Evolutionary conservation across 2,888 invertebrate species (phyloP).

Genomic region (Brachypalpus laphriformis): DNA sequence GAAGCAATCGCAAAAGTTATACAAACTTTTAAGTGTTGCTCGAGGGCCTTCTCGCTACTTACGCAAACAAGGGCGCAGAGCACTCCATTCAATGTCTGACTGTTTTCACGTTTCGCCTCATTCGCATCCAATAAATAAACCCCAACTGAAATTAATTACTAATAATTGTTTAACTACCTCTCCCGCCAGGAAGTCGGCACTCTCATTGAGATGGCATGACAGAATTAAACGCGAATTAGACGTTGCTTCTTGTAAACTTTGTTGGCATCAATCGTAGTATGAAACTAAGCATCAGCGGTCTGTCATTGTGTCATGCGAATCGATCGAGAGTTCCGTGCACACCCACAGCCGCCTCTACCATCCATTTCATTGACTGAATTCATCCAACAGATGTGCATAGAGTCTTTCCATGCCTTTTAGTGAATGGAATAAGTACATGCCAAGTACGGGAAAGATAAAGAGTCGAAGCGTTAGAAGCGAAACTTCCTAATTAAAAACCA

Average conservation of each 20-base stretch:
- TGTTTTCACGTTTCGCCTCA: conserved; percentile 4
- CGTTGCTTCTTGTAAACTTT: conserved; percentile 26
- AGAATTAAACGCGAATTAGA: conserved; percentile 17
- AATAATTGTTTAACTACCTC: conserved; percentile 62
- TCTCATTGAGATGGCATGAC: conserved; percentile 49
- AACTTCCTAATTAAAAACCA: conserved; percentile 65
- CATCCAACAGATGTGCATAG: conserved; percentile 5
- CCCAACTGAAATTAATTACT: conserved; percentile 61
- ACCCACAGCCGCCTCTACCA: conserved; percentile 36
- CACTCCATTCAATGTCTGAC: conserved; percentile 10
- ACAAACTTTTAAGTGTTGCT: conserved; percentile 51
- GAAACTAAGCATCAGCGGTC: conserved; percentile 45
- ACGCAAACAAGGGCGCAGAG: conserved; percentile 16
- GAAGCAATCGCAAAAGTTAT: conserved; percentile 21
- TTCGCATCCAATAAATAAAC: conserved; percentile 35
- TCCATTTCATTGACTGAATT: conserved; percentile 4
- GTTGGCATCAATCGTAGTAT: conserved; percentile 65
- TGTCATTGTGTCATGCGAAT: conserved; percentile 61
- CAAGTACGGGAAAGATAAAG: conserved; percentile 33
- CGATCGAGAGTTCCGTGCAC: conserved; percentile 61
- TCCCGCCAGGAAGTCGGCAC: conserved; percentile 68
- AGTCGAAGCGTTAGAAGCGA: conserved; percentile 11
- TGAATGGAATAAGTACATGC: conserved; percentile 49
- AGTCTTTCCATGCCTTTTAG: not conserved
- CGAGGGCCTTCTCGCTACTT: conserved; percentile 28